phyloP scores from a whole-genome alignment of 2,113 vertebrate species.

The Onychostoma macrolepis region DNA sequence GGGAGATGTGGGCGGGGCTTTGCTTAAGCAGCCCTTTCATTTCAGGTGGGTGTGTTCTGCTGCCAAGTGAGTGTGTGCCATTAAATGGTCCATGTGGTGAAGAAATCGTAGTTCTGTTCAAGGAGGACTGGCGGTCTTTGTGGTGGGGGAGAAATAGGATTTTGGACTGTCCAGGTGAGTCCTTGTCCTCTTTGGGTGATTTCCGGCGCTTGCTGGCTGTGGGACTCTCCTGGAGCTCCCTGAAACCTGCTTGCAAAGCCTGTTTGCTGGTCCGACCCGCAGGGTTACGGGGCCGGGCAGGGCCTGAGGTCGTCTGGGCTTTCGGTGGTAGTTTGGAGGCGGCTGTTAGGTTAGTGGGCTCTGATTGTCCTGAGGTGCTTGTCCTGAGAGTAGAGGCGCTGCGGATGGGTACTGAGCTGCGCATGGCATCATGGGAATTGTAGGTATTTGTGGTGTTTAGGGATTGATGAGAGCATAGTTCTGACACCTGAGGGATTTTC shows the following conservation, averaged over 20 bases:
- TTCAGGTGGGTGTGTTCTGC: slow-evolving; percentile 63
- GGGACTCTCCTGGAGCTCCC: slow-evolving; percentile 58
- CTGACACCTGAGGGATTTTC: slow-evolving; percentile 83
- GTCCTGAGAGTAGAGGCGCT: slow-evolving; percentile 57
- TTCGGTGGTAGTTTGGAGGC: slow-evolving; percentile 62
- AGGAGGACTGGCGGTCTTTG: slow-evolving; percentile 41
- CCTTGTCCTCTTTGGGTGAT: slow-evolving; percentile 58
- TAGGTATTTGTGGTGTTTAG: slow-evolving; percentile 21
- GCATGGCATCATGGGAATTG: slow-evolving; percentile 58
- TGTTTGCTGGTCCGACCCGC: slow-evolving; percentile 71
- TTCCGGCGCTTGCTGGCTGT: slow-evolving; percentile 70
- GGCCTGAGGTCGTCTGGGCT: slow-evolving; percentile 65
- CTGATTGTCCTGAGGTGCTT: slow-evolving; percentile 59
- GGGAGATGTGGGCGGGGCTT: slow-evolving; percentile 45
- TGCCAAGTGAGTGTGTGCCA: slow-evolving; percentile 62
- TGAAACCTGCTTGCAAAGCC: slow-evolving; percentile 60
- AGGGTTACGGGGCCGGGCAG: slow-evolving; percentile 70
- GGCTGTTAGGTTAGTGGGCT: slow-evolving; percentile 69
- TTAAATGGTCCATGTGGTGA: slow-evolving; percentile 68
- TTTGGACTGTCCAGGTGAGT: slow-evolving; percentile 67
- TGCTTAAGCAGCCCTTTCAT: slow-evolving; percentile 43
- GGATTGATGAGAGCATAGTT: slow-evolving; percentile 65
- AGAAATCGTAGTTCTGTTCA: slow-evolving; percentile 55
- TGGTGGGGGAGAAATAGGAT: slow-evolving; percentile 63
- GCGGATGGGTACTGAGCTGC: slow-evolving; percentile 62